phyloP scores from a whole-genome alignment of 92 coral and sea anemone genomes.

The Epizoanthus stellaris region DNA sequence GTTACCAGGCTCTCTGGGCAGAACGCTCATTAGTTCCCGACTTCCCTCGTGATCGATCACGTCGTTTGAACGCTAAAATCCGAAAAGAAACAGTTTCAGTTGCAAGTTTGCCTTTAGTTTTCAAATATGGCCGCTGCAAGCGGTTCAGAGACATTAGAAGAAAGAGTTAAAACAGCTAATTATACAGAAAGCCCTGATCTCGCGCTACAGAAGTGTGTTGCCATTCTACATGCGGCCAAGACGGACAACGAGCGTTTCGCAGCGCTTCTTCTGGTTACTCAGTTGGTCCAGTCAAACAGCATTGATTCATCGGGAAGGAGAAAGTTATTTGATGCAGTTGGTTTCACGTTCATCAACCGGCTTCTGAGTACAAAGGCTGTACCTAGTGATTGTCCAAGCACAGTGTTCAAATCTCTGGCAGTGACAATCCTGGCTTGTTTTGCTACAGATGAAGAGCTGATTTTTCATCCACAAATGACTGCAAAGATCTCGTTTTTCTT shows the following conservation, averaged over 20 bases:
- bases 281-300: slow-evolving; percentile 73
- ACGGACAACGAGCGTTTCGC: slow-evolving; percentile 93
- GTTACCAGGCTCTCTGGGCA: no score
- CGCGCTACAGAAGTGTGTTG: slow-evolving; percentile 77
- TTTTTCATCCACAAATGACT: slow-evolving; percentile 77
- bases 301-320: slow-evolving; percentile 66
- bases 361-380: slow-evolving; percentile 68
- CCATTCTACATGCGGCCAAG: slow-evolving; percentile 68
- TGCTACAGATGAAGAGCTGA: slow-evolving; percentile 77
- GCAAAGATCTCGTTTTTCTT: slow-evolving; percentile 66
- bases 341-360: slow-evolving; percentile 81
- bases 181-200: not conserved
- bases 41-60: not conserved
- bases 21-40: slow-evolving; percentile 12
- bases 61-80: not conserved
- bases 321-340: slow-evolving; percentile 79
- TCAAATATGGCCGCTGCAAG: not conserved
- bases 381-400: slow-evolving; percentile 70
- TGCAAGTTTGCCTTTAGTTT: no score
- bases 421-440: slow-evolving; percentile 89
- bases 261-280: slow-evolving; percentile 80
- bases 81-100: no score
- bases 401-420: slow-evolving; percentile 78
- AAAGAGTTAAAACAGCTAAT: not conserved
- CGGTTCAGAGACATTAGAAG: not conserved